Conservation (phyloP, 2,797 vertebrate genomes). For the Gymnopithys bicolor region DNA sequence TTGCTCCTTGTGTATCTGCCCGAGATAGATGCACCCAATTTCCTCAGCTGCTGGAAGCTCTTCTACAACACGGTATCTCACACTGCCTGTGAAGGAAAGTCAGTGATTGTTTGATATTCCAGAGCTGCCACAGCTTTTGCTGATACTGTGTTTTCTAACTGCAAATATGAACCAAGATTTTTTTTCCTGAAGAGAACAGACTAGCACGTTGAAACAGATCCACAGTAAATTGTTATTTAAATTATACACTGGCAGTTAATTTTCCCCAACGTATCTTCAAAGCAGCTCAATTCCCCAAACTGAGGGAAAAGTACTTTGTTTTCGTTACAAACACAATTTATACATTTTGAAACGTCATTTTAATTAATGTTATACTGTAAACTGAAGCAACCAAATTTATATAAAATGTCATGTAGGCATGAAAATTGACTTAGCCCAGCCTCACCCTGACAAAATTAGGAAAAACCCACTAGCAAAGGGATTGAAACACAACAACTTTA, state of each 20-base stretch:
- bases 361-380: slow-evolving; percentile 11
- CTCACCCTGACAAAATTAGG: background rate
- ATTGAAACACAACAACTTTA: background rate
- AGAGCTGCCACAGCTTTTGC: background rate
- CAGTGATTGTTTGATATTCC: background rate
- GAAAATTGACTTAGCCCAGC: background rate
- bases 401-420: background rate
- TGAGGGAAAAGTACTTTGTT: background rate
- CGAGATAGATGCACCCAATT: background rate
- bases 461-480: background rate
- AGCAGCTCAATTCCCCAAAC: background rate
- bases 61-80: background rate
- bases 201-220: background rate
- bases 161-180: background rate
- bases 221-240: background rate
- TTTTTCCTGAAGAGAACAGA: background rate
- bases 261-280: background rate
- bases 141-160: background rate
- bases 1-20: background rate
- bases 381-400: background rate
- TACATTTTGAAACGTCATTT: background rate
- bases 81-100: background rate
- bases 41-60: background rate
- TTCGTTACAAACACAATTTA: background rate
- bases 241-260: background rate